These are phyloP conservation scores for Elephantulus edwardii DNA, from an alignment of 2,113 vertebrate genomes.

Conservation along the genomic window DNA sequence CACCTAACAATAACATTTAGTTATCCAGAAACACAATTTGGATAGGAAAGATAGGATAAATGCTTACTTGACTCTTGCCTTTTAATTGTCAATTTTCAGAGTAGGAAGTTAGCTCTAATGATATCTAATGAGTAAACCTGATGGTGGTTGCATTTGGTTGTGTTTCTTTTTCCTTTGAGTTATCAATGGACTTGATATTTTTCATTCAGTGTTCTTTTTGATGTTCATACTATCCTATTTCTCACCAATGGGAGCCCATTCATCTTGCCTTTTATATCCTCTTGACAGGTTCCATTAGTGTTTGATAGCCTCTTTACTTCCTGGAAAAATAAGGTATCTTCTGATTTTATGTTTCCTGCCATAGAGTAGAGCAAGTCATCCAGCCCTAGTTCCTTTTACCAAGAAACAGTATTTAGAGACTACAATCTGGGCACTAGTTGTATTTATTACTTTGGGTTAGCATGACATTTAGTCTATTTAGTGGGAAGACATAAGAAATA, in stretches of 20 bases:
- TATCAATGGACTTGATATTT: background rate
- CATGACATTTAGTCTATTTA: background rate
- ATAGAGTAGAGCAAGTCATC: background rate
- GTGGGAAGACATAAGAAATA: background rate
- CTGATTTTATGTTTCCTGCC: background rate
- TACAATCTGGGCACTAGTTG: background rate
- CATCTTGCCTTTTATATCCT: background rate
- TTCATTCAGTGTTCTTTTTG: conserved; percentile 4
- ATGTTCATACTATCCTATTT: background rate
- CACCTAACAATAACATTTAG: background rate
- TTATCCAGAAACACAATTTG: background rate
- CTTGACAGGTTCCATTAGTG: background rate
- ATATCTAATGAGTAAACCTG: background rate
- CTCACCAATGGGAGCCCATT: background rate
- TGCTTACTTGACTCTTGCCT: background rate
- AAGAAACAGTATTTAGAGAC: background rate
- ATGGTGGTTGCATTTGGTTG: background rate
- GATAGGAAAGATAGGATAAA: conserved; percentile 2
- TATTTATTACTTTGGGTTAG: background rate
- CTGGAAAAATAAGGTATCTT: background rate
- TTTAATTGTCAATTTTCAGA: conserved; percentile 25
- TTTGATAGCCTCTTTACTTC: conserved; percentile 1
- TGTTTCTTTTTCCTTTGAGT: background rate
- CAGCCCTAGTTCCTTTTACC: background rate
- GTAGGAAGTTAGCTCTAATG: background rate